Conservation (phyloP, 2,888 invertebrate species). For the Drosophila prostipennis region DNA sequence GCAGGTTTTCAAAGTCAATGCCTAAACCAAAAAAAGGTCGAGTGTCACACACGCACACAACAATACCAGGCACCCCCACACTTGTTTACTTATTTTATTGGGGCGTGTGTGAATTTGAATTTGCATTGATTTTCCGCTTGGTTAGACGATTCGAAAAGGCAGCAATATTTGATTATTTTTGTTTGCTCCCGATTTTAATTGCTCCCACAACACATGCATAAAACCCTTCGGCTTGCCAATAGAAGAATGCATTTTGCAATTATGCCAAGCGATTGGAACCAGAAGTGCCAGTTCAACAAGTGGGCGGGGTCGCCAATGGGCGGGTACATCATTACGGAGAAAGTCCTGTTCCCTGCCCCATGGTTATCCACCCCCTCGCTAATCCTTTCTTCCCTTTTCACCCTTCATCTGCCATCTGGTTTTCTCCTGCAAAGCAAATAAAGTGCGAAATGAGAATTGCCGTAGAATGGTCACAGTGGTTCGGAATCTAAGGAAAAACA, state of each 20-base stretch:
- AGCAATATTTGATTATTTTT: conserved; percentile 6
- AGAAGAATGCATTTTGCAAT: conserved; percentile 24
- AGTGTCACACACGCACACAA: conserved; percentile 48
- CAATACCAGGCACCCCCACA: neutral
- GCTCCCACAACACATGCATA: neutral
- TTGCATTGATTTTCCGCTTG: conserved; percentile 60
- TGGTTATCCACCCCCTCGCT: neutral
- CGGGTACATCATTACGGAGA: conserved; percentile 2
- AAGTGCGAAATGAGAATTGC: conserved; percentile 45
- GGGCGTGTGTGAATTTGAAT: conserved; percentile 34
- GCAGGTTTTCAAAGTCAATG: conserved; percentile 51
- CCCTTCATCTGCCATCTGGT: conserved; percentile 7
- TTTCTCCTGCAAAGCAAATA: conserved; percentile 41
- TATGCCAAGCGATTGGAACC: conserved; percentile 21
- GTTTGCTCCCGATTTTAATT: conserved; percentile 14
- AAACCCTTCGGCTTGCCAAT: conserved; percentile 27
- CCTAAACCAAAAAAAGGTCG: conserved; percentile 55
- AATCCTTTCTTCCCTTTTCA: neutral
- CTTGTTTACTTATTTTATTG: neutral
- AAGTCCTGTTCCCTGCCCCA: conserved; percentile 9
- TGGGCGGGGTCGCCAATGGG: conserved; percentile 27
- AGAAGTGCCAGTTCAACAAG: conserved; percentile 38
- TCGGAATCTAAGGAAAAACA: neutral
- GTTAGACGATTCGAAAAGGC: conserved; percentile 1
- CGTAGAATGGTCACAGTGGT: conserved; percentile 20